These are phyloP conservation scores for Silurus asotus DNA, from an alignment of 2,113 vertebrate species.

Conservation along the genomic window DNA sequence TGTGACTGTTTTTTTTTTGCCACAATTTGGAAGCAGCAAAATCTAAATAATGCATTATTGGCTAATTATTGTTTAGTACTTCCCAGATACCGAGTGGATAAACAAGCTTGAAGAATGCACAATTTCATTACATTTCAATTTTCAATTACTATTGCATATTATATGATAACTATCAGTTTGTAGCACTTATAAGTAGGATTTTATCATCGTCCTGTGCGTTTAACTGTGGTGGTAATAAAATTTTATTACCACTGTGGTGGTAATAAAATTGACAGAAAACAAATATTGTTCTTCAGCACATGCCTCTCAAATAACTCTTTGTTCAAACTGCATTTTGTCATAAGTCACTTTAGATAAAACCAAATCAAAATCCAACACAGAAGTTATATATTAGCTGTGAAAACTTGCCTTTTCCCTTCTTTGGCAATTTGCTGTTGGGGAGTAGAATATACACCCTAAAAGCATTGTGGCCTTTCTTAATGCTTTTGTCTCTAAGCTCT, in stretches of 20 bases:
- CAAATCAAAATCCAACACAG: background rate
- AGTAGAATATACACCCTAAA: conserved; percentile 76
- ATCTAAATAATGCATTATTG: background rate
- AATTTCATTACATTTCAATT: too few relatives aligned
- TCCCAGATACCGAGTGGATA: background rate
- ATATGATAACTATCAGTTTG: background rate
- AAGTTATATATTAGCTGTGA: background rate
- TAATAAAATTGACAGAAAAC: background rate
- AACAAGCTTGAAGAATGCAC: background rate
- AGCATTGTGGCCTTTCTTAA: conserved; percentile 75
- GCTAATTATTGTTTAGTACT: background rate
- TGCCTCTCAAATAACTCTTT: background rate
- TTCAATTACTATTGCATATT: background rate
- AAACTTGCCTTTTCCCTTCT: conserved; percentile 66
- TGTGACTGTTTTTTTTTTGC: background rate
- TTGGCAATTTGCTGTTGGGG: conserved; percentile 61
- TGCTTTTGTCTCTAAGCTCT: conserved; percentile 75
- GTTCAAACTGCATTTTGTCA: background rate
- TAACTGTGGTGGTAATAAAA: too few relatives aligned
- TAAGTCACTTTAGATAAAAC: background rate
- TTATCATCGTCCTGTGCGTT: background rate
- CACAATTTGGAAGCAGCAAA: background rate
- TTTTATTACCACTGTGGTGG: too few relatives aligned
- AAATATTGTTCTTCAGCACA: background rate
- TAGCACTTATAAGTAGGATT: background rate